Base-by-base conservation (phyloP, 1,140 invertebrate genomes). In the Hirudo medicinalis region DNA sequence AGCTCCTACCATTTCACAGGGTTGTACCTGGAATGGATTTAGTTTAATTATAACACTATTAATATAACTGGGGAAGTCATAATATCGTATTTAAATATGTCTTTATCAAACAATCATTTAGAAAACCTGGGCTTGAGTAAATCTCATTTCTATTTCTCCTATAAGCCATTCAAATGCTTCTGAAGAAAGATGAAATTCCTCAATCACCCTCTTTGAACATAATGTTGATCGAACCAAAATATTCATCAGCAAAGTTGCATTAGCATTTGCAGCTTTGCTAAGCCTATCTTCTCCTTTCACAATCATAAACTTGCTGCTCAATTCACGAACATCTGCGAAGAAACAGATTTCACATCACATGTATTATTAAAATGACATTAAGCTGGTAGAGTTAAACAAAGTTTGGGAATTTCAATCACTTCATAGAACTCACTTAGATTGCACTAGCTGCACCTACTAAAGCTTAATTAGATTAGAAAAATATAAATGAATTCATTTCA, bases 131-230 rank as follows among this genome's bases (percentile, higher is more conserved):
- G 95, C 92, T 82, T 98, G 94, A 79, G 97, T 91, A 85, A 99
- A 99, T 77, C 94, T 85, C 0, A 92, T 94, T 83, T 99, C 95
- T 72, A 99, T 97, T 88, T 99, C 97, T 80, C 97, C 96, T 73
- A 99, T 89, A 55, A 99, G 85, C 97, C 97, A 99, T 77, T 99
- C 95, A 81, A 99, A 99, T 0, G 97, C 96, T 83, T 98, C 95
- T 15, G 87, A 87, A 20, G 91, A 92, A 0, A 99, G 83, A 67
- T 92, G 86, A 78, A 94, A 94, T 78, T 97, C 92, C 84, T 98
- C 94, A 0, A 94, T 92, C 0, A 99, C 93, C 77, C 91, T 88
- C 81, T 81, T 82, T 2, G 82, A 76, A 79, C 94, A 98, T 0
- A 99, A 83, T 0, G 93, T 97, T 0, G 94, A 95, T 54, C 97